phyloP scores from a whole-genome alignment of 2,113 vertebrate species.

The Sclerurus mexicanus region DNA sequence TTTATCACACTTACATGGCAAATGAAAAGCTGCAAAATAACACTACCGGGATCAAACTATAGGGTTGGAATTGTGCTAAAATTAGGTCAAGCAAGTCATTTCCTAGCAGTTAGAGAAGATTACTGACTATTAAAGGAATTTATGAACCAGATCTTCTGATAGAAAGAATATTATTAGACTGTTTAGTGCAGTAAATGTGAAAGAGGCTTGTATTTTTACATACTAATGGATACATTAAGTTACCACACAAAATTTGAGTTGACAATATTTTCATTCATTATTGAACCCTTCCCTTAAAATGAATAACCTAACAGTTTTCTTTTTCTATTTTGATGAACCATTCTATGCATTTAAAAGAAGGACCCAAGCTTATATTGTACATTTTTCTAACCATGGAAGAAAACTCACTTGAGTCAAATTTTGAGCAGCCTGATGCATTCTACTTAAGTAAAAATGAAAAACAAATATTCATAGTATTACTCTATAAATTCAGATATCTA shows the following conservation, averaged over 20 bases:
- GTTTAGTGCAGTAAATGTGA: constrained; percentile 43
- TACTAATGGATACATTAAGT: constrained; percentile 50
- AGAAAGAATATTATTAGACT: constrained; percentile 58
- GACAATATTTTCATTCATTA: constrained; percentile 29
- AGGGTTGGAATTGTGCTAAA: constrained; percentile 36
- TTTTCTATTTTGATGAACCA: not conserved
- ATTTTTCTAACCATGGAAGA: not conserved
- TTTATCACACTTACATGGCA: constrained; percentile 19
- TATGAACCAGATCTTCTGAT: constrained; percentile 61
- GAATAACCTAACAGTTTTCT: not conserved
- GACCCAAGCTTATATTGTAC: not conserved
- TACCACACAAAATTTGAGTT: constrained; percentile 28
- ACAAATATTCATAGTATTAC: not conserved
- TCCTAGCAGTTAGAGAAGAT: constrained; percentile 60
- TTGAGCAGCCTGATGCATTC: not conserved
- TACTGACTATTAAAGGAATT: constrained; percentile 64
- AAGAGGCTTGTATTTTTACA: constrained; percentile 42
- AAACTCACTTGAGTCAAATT: not conserved
- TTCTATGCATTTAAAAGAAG: not conserved
- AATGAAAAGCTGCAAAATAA: constrained; percentile 26
- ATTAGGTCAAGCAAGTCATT: constrained; percentile 61
- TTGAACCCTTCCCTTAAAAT: not conserved
- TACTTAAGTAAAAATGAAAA: not conserved
- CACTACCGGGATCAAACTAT: not conserved
- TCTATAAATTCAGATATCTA: not conserved